Base-by-base conservation (phyloP, 1,140 invertebrate species). In the Adelges cooleyi region DNA sequence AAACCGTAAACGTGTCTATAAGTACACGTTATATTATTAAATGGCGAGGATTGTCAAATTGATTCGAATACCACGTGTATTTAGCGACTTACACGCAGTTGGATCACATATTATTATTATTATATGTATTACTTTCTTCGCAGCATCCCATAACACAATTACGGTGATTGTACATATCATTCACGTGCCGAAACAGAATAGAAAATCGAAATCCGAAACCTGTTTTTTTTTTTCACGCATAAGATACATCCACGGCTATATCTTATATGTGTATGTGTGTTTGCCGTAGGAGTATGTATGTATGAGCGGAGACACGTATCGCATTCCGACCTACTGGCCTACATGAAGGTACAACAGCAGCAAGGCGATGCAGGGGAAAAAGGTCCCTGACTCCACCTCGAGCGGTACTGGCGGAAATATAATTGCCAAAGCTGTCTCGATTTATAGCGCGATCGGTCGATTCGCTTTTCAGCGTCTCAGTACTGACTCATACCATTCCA, bases 161-260 rank as follows among this genome's bases (percentile, higher is more conserved):
- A 33, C 42, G 17, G 25, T 13, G 25, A 42, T 62, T n/a, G 44
- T 62, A 62, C 46, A 62, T 46, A 62, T 62, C 56, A 33, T 46
- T 62, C 56, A 33, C 56, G 40, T 46, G 56, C 56, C 56, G 56
- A 62, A 62, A 62, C 56, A 22, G 42, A 48, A 62, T 62, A 62
- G 56, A 62, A 62, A 62, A 59, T 59, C 54, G 54, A 59, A 59
- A 59, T 59, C 54, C 54, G 40, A 59, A 59, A 62, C 56, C 56
- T 46, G 56, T 62, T 27, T 50, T 44, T 48, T 29, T 46, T 62
- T 17, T 48, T 17, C 22, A 48, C 17, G 23, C 23, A 23, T 11
- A 50, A 48, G 42, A 62, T 22, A 62, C 56, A 62, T 62, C 56
- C 44, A 46, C 42, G 42, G 22, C 1, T 42, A 18, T 17, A 17